A percentile compares a stretch with the other conserved stretches of the same genome.
These are phyloP conservation scores for Melanotaenia parkinsoni DNA, from an alignment of 2,797 vertebrate genomes.

Conservation along the genomic window DNA sequence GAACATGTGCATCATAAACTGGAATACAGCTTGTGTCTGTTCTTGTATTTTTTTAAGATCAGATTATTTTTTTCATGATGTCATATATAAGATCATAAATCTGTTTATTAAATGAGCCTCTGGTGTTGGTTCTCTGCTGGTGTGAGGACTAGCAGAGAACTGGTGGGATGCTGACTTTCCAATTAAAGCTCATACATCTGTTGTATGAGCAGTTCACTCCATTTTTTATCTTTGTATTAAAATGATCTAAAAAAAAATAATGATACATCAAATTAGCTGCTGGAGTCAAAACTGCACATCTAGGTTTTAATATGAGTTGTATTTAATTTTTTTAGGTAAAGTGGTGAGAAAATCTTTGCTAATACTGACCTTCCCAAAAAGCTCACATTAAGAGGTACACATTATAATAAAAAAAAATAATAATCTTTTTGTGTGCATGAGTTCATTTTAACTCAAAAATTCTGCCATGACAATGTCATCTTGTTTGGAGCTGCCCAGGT, in stretches of 20 bases:
- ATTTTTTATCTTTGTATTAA: background rate
- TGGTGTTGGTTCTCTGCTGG: background rate
- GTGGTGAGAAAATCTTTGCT: background rate
- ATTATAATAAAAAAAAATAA: no score
- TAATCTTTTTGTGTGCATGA: no score
- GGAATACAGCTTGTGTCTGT: background rate
- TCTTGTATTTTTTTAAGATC: background rate
- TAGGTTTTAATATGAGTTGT: no score
- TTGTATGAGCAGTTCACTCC: background rate
- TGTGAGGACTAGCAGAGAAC: background rate
- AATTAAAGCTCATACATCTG: background rate
- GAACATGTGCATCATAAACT: background rate
- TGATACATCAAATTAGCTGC: background rate
- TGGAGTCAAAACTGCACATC: no score
- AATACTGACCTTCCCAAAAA: no score
- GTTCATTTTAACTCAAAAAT: no score
- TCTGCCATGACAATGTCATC: no score
- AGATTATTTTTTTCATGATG: background rate
- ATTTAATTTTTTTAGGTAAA: background rate
- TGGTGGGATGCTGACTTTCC: slow-evolving; percentile 4
- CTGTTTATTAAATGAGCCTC: background rate
- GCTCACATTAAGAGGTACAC: no score
- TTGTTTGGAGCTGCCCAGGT: no score
- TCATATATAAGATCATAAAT: background rate
- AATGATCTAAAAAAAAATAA: background rate